phyloP scores from a whole-genome alignment of 2,888 invertebrate species.

The Drosophila mimetica region DNA sequence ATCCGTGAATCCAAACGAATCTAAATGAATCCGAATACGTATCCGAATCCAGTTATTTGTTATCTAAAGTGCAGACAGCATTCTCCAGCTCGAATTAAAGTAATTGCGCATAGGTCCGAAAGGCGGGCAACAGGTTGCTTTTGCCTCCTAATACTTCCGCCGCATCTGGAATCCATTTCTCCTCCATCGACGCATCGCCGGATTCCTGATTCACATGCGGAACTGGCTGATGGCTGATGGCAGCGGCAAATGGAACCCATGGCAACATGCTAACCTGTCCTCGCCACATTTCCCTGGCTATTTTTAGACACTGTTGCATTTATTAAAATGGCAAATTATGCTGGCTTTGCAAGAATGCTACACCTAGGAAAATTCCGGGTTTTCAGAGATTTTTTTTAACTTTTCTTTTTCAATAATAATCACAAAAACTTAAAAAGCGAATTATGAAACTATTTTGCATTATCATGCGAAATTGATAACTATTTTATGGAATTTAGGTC shows the following conservation, averaged over 20 bases:
- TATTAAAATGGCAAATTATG: conserved; percentile 77
- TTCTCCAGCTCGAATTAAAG: conserved; percentile 41
- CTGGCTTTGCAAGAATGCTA: conserved; percentile 35
- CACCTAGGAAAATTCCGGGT: background rate
- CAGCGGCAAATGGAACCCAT: conserved; percentile 7
- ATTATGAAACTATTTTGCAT: too few species aligned
- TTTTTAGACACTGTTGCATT: conserved; percentile 70
- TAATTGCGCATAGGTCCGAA: conserved; percentile 40
- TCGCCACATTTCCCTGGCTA: conserved; percentile 42
- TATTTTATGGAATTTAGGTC: too few species aligned
- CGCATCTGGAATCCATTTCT: conserved; percentile 12
- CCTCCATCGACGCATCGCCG: conserved; percentile 6
- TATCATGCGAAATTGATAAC: too few species aligned
- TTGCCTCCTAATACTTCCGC: conserved; percentile 67
- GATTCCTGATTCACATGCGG: conserved; percentile 34
- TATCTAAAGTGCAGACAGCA: conserved; percentile 65
- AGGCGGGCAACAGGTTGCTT: conserved; percentile 45
- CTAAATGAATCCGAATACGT: too few species aligned
- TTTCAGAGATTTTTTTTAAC: too few species aligned
- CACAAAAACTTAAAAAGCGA: too few species aligned
- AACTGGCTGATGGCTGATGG: conserved; percentile 34
- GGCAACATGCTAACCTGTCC: conserved; percentile 57
- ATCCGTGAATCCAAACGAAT: background rate
- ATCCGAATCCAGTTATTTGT: conserved; percentile 52
- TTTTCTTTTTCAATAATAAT: too few species aligned